A percentile compares a stretch with the other conserved stretches of the same genome.
Conservation (phyloP, 2,888 invertebrate genomes). For the Eledone cirrhosa region DNA sequence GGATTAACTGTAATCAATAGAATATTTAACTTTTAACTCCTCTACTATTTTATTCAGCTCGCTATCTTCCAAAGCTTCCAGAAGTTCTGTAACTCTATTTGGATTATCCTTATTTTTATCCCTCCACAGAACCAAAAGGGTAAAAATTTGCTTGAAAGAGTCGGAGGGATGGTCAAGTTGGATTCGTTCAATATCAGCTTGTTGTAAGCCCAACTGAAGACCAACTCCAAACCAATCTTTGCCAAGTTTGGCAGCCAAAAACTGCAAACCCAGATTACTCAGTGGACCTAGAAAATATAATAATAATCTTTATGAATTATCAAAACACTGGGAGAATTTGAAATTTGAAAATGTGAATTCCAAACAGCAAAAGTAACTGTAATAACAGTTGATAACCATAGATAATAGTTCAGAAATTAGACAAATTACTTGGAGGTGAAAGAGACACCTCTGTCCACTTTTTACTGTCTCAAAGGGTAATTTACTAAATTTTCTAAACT, state of each 20-base stretch:
- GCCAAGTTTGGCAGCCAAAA: constrained; percentile 46
- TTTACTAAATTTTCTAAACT: too few species aligned
- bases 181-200: constrained; percentile 38
- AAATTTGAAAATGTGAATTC: too few species aligned
- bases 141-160: constrained; percentile 42
- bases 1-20: constrained; percentile 4
- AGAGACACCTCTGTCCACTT: too few species aligned
- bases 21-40: constrained; percentile 33
- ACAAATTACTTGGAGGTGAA: too few species aligned
- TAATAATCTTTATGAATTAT: too few species aligned
- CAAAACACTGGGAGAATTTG: too few species aligned
- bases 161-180: constrained; percentile 39
- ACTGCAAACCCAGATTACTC: constrained; percentile 48
- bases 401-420: too few species aligned
- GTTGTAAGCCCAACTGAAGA: constrained; percentile 37
- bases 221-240: constrained; percentile 41
- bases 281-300: constrained; percentile 41
- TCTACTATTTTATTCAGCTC: constrained; percentile 39
- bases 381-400: too few species aligned
- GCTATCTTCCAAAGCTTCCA: constrained; percentile 36
- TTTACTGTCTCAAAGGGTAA: too few species aligned
- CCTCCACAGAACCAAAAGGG: constrained; percentile 30
- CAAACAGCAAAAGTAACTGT: too few species aligned
- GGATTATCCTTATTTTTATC: constrained; percentile 33
- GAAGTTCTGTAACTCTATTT: constrained; percentile 33